Base-by-base conservation (phyloP, 92 coral and sea anemone species). In the Paramuricea clavata region DNA sequence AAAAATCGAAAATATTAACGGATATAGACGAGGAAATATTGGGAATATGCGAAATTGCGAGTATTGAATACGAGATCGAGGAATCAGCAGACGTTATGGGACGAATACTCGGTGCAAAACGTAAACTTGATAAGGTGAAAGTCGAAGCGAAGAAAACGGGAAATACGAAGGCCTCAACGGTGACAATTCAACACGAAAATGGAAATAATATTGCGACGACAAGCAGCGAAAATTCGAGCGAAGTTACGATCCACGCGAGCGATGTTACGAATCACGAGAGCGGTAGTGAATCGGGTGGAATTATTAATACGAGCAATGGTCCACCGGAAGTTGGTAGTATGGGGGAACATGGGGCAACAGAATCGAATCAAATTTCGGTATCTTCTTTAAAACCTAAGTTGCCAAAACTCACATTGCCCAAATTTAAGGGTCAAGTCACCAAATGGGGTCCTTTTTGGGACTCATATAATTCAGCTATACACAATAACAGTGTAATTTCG, bases 381-480 rank as follows among this genome's bases (percentile, higher is more conserved):
- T 28, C 74, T 28, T 15, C 22, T 2, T 28, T 34, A 67, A 67
- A 30, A 67, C 74, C 74, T 17, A 67, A 67, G 28, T 25, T 67
- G 21, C 74, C 74, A 15, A 25, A 25, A 12, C 19, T 67, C 6
- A 67, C 36, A 0, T 5, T 67, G 34, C 74, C 34, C 22, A 67
- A 67, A 30, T 67, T 67, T 28, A 67, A 67, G 36, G 74, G 74
- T 34, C 36, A 67, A 28, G 74, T 67, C 17, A 67, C 74, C 19
- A 34, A 67, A 34, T 67, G 36, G 74, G 43, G 27, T 28, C 10
- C 74, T 5, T 67, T 67, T 34, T 67, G 74, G 74, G 64, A 67
- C 74, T 67, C 74, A 12, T 67, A 28, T 67, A 67, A n/a, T 30
- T 30, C 74, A 15, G 74, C 74, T 28, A 34, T 67, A 28, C 74